Evolutionary conservation across 1,140 invertebrate genomes (phyloP).

Genomic region (Andricus grossulariae): DNA sequence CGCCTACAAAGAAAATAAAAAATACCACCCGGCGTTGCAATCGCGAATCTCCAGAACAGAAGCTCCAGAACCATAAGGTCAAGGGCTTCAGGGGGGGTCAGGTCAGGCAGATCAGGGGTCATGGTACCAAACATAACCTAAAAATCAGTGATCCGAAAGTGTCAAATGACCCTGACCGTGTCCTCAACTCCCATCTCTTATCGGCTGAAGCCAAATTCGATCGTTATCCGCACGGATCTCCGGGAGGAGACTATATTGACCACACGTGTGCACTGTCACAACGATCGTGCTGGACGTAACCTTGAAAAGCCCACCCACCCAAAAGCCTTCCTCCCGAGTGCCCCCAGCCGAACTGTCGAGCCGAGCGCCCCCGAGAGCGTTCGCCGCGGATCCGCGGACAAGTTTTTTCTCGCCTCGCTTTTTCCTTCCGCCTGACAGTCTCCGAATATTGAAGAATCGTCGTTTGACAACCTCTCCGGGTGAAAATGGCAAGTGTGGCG

Average conservation of each 20-base stretch:
- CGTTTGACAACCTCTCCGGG: neutral
- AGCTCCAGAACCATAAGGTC: too few species aligned
- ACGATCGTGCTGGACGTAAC: constrained; percentile 71
- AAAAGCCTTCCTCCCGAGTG: constrained; percentile 27
- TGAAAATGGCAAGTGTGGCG: neutral
- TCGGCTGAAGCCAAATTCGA: neutral
- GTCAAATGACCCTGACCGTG: neutral
- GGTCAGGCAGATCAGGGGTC: too few species aligned
- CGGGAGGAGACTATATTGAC: constrained; percentile 20
- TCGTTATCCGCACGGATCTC: constrained; percentile 14
- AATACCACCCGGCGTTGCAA: too few species aligned
- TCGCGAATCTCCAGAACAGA: too few species aligned
- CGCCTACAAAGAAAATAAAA: too few species aligned
- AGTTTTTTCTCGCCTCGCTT: constrained; percentile 30
- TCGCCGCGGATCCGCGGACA: constrained; percentile 51
- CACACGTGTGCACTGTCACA: constrained; percentile 25
- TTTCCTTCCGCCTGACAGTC: neutral
- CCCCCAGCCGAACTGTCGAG: constrained; percentile 38
- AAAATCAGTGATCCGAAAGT: neutral
- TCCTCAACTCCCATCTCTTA: neutral
- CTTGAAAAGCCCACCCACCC: constrained; percentile 71
- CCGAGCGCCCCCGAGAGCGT: constrained; percentile 47
- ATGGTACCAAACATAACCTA: constrained; percentile 2
- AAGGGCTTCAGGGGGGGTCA: too few species aligned
- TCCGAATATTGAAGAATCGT: constrained; percentile 5